These are phyloP conservation scores for Eilema sororculum DNA, from an alignment of 2,888 invertebrate genomes.

Conservation along the genomic window DNA sequence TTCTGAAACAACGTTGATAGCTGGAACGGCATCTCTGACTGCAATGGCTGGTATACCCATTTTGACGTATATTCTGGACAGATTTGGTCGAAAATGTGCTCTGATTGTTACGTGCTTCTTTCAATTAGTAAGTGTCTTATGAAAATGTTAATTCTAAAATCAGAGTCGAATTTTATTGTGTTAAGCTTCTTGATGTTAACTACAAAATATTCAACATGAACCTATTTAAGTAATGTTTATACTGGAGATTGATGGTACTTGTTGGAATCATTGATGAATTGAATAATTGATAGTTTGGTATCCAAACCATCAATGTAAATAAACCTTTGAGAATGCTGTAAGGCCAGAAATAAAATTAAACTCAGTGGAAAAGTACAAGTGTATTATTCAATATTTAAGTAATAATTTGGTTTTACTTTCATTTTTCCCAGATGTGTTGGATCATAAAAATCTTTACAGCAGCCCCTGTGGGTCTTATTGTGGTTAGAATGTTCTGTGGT, in stretches of 20 bases:
- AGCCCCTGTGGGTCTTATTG: conserved; percentile 51
- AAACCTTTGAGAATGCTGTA: too few relatives aligned
- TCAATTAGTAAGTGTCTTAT: conserved; percentile 69
- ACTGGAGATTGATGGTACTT: too few relatives aligned
- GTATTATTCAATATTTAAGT: too few relatives aligned
- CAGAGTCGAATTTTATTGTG: not conserved
- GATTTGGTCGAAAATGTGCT: conserved; percentile 73
- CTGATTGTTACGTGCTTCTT: conserved; percentile 76
- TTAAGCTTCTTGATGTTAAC: too few relatives aligned
- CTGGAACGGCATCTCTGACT: conserved; percentile 74
- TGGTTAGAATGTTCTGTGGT: conserved; percentile 60
- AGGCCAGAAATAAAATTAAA: too few relatives aligned
- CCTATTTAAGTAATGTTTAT: too few relatives aligned
- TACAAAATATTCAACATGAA: too few relatives aligned
- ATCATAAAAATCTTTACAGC: conserved; percentile 53
- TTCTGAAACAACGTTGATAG: conserved; percentile 73
- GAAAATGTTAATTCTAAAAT: not conserved
- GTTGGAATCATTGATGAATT: too few relatives aligned
- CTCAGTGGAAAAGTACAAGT: too few relatives aligned
- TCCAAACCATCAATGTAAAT: too few relatives aligned
- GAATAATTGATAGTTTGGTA: too few relatives aligned
- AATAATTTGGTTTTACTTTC: not conserved
- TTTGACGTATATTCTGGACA: conserved; percentile 72
- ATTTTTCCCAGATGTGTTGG: conserved; percentile 53
- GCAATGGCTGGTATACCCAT: conserved; percentile 71